phyloP scores from a whole-genome alignment of 2,888 invertebrate species.

The Neuroscelio doddi region DNA sequence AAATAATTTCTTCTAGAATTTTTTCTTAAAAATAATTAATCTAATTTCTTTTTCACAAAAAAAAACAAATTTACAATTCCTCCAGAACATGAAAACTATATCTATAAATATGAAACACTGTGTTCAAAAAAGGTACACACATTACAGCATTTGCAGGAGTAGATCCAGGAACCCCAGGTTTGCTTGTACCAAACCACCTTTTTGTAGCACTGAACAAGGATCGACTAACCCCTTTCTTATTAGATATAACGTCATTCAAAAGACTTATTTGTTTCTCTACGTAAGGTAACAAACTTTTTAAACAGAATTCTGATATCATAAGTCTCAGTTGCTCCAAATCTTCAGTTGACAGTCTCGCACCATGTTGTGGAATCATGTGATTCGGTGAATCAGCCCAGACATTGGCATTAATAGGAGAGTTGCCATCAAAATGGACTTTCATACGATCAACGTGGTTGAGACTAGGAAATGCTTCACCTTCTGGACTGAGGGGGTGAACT shows the following conservation, averaged over 20 bases:
- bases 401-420: slow-evolving; percentile 72
- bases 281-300: slow-evolving; percentile 90
- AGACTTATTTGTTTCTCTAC: slow-evolving; percentile 90
- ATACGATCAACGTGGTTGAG: slow-evolving; percentile 42
- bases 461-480: slow-evolving; percentile 73
- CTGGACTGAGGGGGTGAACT: slow-evolving; percentile 84
- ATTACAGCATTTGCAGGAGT: slow-evolving; percentile 86
- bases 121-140: too few species aligned
- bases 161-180: slow-evolving; percentile 80
- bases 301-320: slow-evolving; percentile 90
- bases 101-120: too few species aligned
- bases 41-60: too few species aligned
- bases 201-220: slow-evolving; percentile 95
- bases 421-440: slow-evolving; percentile 42
- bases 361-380: slow-evolving; percentile 77
- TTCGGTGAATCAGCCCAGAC: slow-evolving; percentile 76
- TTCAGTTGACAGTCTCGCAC: slow-evolving; percentile 82
- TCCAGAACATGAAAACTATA: too few species aligned
- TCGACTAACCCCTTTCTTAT: slow-evolving; percentile 93
- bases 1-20: too few species aligned
- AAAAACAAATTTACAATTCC: too few species aligned
- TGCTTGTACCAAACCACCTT: slow-evolving; percentile 94
- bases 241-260: slow-evolving; percentile 85
- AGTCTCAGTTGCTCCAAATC: slow-evolving; percentile 90
- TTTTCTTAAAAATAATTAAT: too few species aligned